A percentile compares a stretch with the other conserved stretches of the same genome.
Conservation (phyloP, 1,140 invertebrate genomes). For the Mylabris phalerata region DNA sequence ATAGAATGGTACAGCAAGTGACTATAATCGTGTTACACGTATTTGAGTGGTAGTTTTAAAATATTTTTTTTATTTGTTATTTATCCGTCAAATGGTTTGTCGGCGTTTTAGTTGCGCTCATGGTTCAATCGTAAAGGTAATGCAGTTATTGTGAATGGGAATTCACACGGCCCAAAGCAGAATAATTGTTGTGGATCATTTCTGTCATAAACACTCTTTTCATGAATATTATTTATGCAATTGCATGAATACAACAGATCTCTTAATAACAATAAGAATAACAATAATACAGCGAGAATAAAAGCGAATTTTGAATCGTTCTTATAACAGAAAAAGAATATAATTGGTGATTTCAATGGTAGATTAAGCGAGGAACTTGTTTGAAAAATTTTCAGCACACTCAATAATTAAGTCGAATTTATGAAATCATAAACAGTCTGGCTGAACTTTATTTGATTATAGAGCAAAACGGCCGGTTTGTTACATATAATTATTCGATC, state of each 20-base stretch:
- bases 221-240: too few relatives aligned
- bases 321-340: too few relatives aligned
- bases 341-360: conserved; percentile 2
- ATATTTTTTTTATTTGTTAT: background rate
- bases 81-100: background rate
- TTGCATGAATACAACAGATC: too few relatives aligned
- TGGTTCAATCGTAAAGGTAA: conserved; percentile 22
- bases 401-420: conserved; percentile 13
- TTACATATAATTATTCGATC: conserved; percentile 7
- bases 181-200: too few relatives aligned
- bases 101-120: conserved; percentile 21
- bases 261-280: too few relatives aligned
- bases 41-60: conserved; percentile 14
- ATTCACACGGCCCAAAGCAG: background rate
- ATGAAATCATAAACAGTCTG: conserved; percentile 11
- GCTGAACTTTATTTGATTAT: background rate
- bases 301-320: too few relatives aligned
- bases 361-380: conserved; percentile 2
- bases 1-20: conserved; percentile 13
- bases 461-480: conserved; percentile 4
- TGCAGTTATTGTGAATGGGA: conserved; percentile 19
- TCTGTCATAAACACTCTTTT: too few relatives aligned
- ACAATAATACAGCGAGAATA: too few relatives aligned
- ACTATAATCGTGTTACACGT: conserved; percentile 16
- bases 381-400: conserved; percentile 1